These are phyloP conservation scores for Drosophila cognata DNA, from an alignment of 2,888 invertebrate species.

Conservation along the genomic window DNA sequence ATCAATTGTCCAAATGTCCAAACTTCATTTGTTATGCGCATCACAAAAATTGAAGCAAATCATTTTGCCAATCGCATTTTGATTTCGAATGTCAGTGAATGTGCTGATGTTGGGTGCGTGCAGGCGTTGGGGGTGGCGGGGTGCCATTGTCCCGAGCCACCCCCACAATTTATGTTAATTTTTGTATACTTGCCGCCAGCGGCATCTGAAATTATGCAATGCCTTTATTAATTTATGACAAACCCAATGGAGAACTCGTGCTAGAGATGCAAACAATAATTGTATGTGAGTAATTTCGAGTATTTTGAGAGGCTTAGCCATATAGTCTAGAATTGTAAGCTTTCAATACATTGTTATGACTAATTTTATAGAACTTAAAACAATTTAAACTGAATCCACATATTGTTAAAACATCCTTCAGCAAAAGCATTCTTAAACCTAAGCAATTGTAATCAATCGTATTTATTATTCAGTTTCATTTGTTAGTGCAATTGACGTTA, in stretches of 20 bases:
- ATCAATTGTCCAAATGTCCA: conserved; percentile 79
- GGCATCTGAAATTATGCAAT: conserved; percentile 77
- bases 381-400: neutral
- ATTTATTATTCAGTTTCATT: neutral
- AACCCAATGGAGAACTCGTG: conserved; percentile 55
- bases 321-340: neutral
- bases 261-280: conserved; percentile 43
- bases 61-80: conserved; percentile 81
- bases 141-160: conserved; percentile 10
- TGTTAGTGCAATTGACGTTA: neutral
- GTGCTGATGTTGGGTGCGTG: conserved; percentile 61
- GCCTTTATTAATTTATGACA: conserved; percentile 75
- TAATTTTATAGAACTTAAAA: neutral
- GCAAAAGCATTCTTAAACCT: neutral
- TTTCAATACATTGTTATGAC: neutral
- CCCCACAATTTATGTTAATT: conserved; percentile 76
- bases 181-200: conserved; percentile 74
- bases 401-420: neutral
- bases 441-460: neutral
- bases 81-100: conserved; percentile 77
- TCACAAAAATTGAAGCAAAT: conserved; percentile 80
- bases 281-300: neutral
- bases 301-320: neutral
- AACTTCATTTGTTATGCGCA: conserved; percentile 80
- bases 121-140: neutral